Base-by-base conservation (phyloP, 1,140 invertebrate genomes). In the Megalonaias nervosa region DNA sequence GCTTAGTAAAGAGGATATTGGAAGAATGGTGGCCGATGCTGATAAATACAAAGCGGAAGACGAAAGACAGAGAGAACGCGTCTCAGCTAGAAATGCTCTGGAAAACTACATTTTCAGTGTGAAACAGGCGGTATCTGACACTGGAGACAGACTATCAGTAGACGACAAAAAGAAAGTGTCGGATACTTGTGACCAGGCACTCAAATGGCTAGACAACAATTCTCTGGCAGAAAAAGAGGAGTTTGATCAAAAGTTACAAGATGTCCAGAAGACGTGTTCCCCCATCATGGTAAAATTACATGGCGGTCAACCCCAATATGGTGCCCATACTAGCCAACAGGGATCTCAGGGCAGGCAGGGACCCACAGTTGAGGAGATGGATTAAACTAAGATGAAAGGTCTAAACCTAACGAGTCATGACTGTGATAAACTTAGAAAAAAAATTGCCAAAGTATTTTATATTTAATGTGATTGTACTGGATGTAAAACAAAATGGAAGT, bases 161-260 rank as follows among this genome's bases (percentile, higher is more conserved):
- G 91, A 93, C 14, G 97, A 99, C 87, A 96, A 95, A 88, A 95
- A 94, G 77, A 94, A 93, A 38, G 95, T 98, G 77, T 84, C 95
- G 81, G 95, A 97, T 83, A 97, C 97, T 89, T 97, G 96, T 91
- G 96, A 97, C 83, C 96, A 98, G 82, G 95, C 95, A 74, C 95
- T 99, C 87, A 94, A 95, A 81, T 99, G 97, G 97, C 92, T 99
- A 66, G 97, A 99, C 90, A 94, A 94, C 31, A 99, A 99, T 89
- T 95, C 97, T 55, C 64, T 82, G 48, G 87, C 87, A 31, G 84
- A 86, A 59, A 89, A 86, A 64, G 88, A 87, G 3, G 88, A 89
- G 74, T 87, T 83, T 57, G 87, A 89, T n/a, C 70, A 85, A 38
- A 83, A 87, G 68, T 65, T 82, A 57, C 86, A 89, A 68, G 89